Conservation (phyloP, 1,140 invertebrate species). For the Apis cerana region DNA sequence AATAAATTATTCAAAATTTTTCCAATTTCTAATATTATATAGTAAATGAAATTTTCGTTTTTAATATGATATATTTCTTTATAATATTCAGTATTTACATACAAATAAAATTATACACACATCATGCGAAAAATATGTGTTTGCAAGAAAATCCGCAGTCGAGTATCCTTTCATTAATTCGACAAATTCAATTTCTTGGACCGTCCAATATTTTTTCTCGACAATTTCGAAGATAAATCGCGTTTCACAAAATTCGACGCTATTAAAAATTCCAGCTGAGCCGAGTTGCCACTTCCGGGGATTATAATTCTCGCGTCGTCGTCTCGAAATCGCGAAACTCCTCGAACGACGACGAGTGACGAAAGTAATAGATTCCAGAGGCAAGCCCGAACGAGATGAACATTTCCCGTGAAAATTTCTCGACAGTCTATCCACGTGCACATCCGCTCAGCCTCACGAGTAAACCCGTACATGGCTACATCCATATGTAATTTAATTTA, state of each 20-base stretch:
- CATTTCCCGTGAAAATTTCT: conserved; percentile 46
- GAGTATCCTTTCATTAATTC: background rate
- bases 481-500: conserved; percentile 49
- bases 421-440: conserved; percentile 39
- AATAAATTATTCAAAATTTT: too few species aligned
- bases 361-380: conserved; percentile 48
- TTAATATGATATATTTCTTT: too few species aligned
- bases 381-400: conserved; percentile 45
- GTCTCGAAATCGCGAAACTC: conserved; percentile 42
- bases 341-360: conserved; percentile 41
- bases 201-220: background rate
- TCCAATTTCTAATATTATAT: too few species aligned
- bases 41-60: too few species aligned
- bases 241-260: background rate
- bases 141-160: too few species aligned
- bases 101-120: too few species aligned
- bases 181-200: background rate
- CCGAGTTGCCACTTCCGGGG: background rate
- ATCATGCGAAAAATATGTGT: too few species aligned
- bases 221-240: background rate
- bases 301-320: conserved; percentile 37
- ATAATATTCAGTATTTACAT: too few species aligned
- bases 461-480: background rate
- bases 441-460: background rate
- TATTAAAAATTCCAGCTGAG: conserved; percentile 6